A percentile compares a stretch with the other conserved stretches of the same genome.
Conservation (phyloP, 2,113 vertebrate species). For the Chaetura pelagica region DNA sequence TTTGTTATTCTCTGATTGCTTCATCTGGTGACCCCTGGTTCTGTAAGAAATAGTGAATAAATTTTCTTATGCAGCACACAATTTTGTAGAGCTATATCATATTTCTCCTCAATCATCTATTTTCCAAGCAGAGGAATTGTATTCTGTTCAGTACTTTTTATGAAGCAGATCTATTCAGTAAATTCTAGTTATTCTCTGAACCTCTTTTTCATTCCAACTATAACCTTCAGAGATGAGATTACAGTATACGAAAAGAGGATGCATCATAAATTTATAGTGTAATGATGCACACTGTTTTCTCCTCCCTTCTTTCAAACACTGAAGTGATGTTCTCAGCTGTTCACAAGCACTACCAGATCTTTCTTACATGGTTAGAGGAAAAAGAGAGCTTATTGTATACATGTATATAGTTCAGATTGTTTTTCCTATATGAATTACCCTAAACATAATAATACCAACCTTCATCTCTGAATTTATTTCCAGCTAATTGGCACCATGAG, state of each 20-base stretch:
- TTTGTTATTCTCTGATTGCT: not conserved
- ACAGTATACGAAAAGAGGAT: not conserved
- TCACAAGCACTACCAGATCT: not conserved
- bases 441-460: not conserved
- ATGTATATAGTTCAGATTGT: not conserved
- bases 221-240: constrained; percentile 3
- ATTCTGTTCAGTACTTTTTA: not conserved
- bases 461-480: not conserved
- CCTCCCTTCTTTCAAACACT: not conserved
- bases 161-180: not conserved
- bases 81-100: not conserved
- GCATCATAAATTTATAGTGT: not conserved
- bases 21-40: not conserved
- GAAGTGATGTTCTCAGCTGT: not conserved
- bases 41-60: not conserved
- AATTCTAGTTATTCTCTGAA: constrained; percentile 13
- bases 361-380: not conserved
- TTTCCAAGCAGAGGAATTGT: not conserved
- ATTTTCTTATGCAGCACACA: not conserved
- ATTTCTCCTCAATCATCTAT: constrained; percentile 10
- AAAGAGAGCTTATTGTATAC: not conserved
- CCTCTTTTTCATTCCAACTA: not conserved
- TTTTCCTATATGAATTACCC: not conserved
- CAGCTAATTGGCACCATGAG: not conserved
- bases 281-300: not conserved